A percentile compares a stretch with the other conserved stretches of the same genome.
These are phyloP conservation scores for Apaloderma vittatum DNA, from an alignment of 2,113 vertebrate genomes.

Conservation along the genomic window DNA sequence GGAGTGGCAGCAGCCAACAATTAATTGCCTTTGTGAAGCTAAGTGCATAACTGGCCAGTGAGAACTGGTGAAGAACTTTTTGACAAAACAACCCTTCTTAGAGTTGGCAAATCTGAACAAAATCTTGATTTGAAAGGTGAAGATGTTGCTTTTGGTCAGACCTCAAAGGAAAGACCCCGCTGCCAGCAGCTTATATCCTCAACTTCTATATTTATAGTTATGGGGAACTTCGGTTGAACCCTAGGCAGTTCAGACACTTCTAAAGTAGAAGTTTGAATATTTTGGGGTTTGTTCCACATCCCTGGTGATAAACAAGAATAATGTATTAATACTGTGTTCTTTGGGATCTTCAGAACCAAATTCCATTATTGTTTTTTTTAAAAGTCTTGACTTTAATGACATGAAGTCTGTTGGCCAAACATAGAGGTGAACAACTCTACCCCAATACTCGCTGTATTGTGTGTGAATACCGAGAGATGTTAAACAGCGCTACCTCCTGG, in stretches of 20 bases:
- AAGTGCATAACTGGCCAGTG: background rate
- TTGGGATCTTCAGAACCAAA: background rate
- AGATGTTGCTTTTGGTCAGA: background rate
- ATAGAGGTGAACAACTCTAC: background rate
- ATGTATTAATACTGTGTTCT: background rate
- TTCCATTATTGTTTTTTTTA: background rate
- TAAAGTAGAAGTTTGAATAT: background rate
- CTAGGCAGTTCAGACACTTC: background rate
- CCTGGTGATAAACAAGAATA: background rate
- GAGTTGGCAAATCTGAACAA: background rate
- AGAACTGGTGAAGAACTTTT: background rate
- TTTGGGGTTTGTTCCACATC: background rate
- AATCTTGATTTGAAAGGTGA: background rate
- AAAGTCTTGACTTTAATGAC: background rate
- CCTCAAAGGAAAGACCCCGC: background rate
- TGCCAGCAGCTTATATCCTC: background rate
- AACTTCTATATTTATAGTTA: background rate
- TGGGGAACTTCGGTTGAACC: background rate
- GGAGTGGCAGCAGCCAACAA: background rate
- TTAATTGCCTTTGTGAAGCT: background rate
- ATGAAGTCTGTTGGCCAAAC: fast-evolving
- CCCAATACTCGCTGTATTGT: background rate
- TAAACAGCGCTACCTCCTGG: background rate
- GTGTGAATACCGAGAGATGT: background rate
- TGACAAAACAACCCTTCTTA: background rate